Percentiles rank a stretch among this genome's conserved stretches.
Conservation (phyloP, 2,113 vertebrate genomes). For the Lophura nycthemera region DNA sequence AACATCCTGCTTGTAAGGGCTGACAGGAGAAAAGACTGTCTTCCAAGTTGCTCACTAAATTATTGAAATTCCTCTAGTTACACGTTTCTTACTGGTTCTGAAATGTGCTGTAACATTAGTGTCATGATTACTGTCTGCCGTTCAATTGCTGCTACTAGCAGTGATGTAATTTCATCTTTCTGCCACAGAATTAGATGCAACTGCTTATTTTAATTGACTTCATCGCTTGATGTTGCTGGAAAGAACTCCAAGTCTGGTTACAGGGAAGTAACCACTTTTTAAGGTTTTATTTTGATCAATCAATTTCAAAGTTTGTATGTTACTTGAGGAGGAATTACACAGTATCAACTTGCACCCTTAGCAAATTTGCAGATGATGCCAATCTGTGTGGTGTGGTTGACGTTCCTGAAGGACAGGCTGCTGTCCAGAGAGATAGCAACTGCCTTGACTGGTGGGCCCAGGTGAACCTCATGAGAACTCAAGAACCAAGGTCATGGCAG, state of each 20-base stretch:
- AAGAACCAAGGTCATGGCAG: too few relatives aligned
- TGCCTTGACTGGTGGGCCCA: too few relatives aligned
- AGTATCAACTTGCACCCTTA: neutral
- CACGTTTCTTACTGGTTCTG: conserved; percentile 43
- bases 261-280: neutral
- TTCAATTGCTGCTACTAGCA: neutral
- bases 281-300: conserved; percentile 6
- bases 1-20: conserved; percentile 2
- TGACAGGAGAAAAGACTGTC: neutral
- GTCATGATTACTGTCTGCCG: conserved; percentile 25
- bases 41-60: conserved; percentile 47
- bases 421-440: too few relatives aligned
- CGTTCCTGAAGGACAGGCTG: too few relatives aligned
- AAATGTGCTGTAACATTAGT: neutral
- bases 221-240: neutral
- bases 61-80: conserved; percentile 49
- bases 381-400: too few relatives aligned
- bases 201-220: conserved; percentile 60
- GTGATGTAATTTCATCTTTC: conserved; percentile 66
- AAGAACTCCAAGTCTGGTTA: neutral
- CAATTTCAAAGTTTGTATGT: neutral
- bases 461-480: too few relatives aligned
- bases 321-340: neutral
- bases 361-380: too few relatives aligned
- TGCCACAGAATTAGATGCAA: neutral